These are phyloP conservation scores for Boloria euphrosyne DNA, from an alignment of 2,888 invertebrate genomes.

Conservation along the genomic window DNA sequence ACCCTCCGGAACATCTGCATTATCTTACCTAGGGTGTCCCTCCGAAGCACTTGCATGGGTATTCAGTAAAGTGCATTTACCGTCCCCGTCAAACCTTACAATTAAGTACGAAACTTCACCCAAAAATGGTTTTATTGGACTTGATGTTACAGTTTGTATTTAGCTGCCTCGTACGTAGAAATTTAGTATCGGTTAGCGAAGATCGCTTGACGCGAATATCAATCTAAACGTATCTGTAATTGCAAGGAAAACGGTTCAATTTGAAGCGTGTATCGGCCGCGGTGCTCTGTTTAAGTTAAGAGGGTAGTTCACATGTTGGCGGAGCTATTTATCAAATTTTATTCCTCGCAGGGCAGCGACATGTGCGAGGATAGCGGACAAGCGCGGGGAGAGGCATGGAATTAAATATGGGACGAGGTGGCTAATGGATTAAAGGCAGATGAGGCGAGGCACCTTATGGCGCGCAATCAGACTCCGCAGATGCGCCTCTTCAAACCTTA, in stretches of 20 bases:
- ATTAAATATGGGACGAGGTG: conserved; percentile 76
- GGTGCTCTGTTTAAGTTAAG: conserved; percentile 74
- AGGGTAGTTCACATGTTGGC: conserved; percentile 81
- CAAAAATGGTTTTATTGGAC: conserved; percentile 46
- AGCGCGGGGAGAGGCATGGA: conserved; percentile 59
- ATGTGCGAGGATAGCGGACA: conserved; percentile 76
- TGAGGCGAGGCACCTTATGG: conserved; percentile 69
- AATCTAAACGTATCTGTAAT: conserved; percentile 44
- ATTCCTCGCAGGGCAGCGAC: conserved; percentile 74
- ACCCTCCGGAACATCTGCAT: conserved; percentile 72
- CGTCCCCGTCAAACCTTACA: conserved; percentile 71
- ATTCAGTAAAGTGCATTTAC: conserved; percentile 78
- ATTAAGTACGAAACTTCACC: conserved; percentile 49
- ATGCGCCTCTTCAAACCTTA: conserved; percentile 54
- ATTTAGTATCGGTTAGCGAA: conserved; percentile 57
- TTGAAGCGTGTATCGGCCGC: conserved; percentile 45
- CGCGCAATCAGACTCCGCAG: conserved; percentile 65
- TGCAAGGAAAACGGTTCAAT: conserved; percentile 41
- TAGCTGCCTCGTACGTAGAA: conserved; percentile 40
- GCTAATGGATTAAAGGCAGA: conserved; percentile 77
- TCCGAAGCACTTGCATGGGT: conserved; percentile 71
- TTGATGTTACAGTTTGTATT: conserved; percentile 43
- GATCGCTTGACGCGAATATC: conserved; percentile 57
- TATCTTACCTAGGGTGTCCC: conserved; percentile 74
- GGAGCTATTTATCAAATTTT: conserved; percentile 81